Evolutionary conservation across 1,140 invertebrate species (phyloP).

Genomic region (Laupala kohalensis): DNA sequence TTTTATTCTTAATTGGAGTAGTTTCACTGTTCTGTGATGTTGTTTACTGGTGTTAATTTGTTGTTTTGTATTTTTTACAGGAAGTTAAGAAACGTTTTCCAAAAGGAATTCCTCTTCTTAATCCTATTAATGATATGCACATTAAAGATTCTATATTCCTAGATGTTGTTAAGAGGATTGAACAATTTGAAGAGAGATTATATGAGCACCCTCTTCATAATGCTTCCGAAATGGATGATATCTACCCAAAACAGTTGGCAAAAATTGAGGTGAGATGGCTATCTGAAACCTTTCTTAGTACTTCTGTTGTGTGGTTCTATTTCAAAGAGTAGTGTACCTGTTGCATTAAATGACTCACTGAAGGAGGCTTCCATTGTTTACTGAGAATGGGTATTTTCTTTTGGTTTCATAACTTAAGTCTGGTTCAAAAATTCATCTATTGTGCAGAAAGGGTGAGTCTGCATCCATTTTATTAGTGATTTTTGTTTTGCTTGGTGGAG

Average conservation of each 20-base stretch:
- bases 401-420: too few relatives aligned
- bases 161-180: conserved; percentile 67
- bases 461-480: too few relatives aligned
- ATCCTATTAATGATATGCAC: conserved; percentile 93
- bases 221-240: conserved; percentile 48
- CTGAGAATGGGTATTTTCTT: too few relatives aligned
- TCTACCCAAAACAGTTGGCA: conserved; percentile 60
- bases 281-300: too few relatives aligned
- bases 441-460: too few relatives aligned
- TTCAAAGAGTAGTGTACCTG: too few relatives aligned
- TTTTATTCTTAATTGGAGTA: conserved; percentile 8
- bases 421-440: too few relatives aligned
- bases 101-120: conserved; percentile 70
- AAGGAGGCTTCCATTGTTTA: too few relatives aligned
- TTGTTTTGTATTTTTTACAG: conserved; percentile 23
- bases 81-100: conserved; percentile 85
- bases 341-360: too few relatives aligned
- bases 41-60: conserved; percentile 8
- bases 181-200: conserved; percentile 65
- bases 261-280: conserved; percentile 44
- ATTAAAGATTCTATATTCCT: conserved; percentile 75
- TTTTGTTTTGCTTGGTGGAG: too few relatives aligned
- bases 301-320: too few relatives aligned
- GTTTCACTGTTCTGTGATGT: neutral
- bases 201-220: conserved; percentile 74